Evolutionary conservation across 1,140 invertebrate species (phyloP), one percentile per base, ranked within the genome.

Genomic region (Vollenhovia emeryi): DNA sequence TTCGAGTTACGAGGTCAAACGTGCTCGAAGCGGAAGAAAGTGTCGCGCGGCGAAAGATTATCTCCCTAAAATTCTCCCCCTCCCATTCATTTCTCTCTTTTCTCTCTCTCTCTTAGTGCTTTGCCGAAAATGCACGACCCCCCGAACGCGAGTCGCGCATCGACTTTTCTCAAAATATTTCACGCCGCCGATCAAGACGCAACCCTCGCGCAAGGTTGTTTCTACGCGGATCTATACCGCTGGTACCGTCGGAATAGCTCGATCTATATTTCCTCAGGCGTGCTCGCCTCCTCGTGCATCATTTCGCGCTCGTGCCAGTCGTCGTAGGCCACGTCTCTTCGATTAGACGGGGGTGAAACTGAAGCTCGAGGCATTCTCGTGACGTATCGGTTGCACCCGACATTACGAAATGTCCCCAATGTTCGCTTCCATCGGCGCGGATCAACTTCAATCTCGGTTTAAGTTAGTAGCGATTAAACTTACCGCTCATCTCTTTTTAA

Each of bases 1-100:
- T 40, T 45, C 36, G 21, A 45, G 24, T 71, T 55, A 64, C 57
- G 45, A 79, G 59, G 30, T 66, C 43, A 48, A 64, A 36, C n/a
- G 48, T 69, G 15, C 60, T 40, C 24, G 15, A 43, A 33, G 7
- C 13, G 30, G 18, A 24, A 27, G 18, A 21, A 40, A 45, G 52
- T 45, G 36, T 45, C 62, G 45, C 24, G 24, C 15, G 15, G 57
- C 15, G 45, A 76, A 62, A 62, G 40, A 62, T 45, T 43, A 76
- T 76, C 55, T 62, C 15, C 43, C 27, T 33, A 36, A 36, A 74
- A 74, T 36, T 71, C n/a, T 55, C 21, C 15, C 30, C 13, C 7
- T 27, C 6, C 9, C 21, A 2, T 64, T 11, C n/a, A 60, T 59
- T 75, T 33, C n/a, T 18, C n/a, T 21, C 21, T 21, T 13, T 78